Evolutionary conservation across 2,113 vertebrate genomes (phyloP), one percentile per base, ranked within the genome.

Genomic region (Larimichthys polyactis): DNA sequence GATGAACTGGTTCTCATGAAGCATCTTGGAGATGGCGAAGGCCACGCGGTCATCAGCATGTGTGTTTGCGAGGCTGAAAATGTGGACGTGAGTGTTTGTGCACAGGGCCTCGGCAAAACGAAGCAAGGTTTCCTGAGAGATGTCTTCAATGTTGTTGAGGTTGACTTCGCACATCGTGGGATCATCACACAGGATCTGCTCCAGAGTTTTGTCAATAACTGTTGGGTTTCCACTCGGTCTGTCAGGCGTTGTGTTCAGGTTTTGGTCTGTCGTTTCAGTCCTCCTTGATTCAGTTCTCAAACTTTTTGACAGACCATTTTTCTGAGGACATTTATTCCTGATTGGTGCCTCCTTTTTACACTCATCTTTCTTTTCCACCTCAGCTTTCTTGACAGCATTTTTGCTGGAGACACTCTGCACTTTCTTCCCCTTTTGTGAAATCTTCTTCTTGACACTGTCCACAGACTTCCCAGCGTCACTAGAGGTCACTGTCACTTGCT

Each of bases 111-210:
- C 95, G 0, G 96, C 95, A 62, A 97, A 97, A 16, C 94, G 94
- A 12, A 95, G 86, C 6, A 97, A 93, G 63, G 94, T 97, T 43
- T 94, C 96, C 14, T 94, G 89, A 10, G 95, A 96, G 87, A 97
- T 95, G 81, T 98, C 97, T 84, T 98, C 97, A 2, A 96, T 96
- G 59, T 98, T 98, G 93, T 98, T 98, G 86, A 98, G 86, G 22
- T 98, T 97, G 78, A 98, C 94, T 15, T 98, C 96, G 0, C 60
- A 92, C 65, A 95, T 93, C 32, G 95, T 81, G 0, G 95, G 90
- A 70, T 97, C 96, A 0, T 97, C 93, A 60, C 65, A 89, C 55
- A 83, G 91, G 36, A 97, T 93, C 87, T 95, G 96, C 85, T 97
- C 96, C 87, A 98, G 80, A 27, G 92, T 94, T 17, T 96, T 94